Base-by-base conservation (phyloP, 2,113 vertebrate genomes). In the Ophthalmolycus amberensis region DNA sequence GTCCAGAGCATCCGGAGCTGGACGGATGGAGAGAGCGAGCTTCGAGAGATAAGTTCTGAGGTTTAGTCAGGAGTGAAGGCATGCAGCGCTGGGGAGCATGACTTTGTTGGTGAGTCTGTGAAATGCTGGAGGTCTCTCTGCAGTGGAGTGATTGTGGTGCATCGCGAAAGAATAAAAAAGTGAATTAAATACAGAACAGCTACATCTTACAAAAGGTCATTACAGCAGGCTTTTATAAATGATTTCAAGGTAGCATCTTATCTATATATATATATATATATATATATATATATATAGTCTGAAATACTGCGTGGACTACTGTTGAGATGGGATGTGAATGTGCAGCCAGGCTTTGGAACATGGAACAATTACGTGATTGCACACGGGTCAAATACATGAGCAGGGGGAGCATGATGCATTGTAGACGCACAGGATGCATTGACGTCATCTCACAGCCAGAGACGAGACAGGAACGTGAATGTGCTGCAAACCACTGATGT, bases 1-100 rank as follows among this genome's bases (percentile, higher is more conserved):
- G 67, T 79, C 81, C 79, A 69, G 59, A 81, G 71, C 20, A 64
- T 79, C 81, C 79, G 66, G 59, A 81, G 71, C 20, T 12, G 27
- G 68, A 77, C 14, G 66, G 79, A 83, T 77, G 68, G 52, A 52
- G 42, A 38, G 66, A 65, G 75, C 1, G 48, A 64, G 64, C 54
- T 52, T 65, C 29, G 75, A 82, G 79, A 88, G 73, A 86, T 52
- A 76, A 81, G 68, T 65, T 75, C 64, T 79, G 32, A 85, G 90
- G 82, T 79, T 71, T 42, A 79, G 67, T 71, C 18, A 48, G 37
- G 74, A 90, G 79, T 73, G 77, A 73, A 86, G 77, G 59, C 82
- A 79, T 68, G 84, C 64, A 1, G 85, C 9, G 83, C 80, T 79
- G 75, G 70, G 34, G 84, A 82, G 59, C 38, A 63, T 9, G 65